Evolutionary conservation across 2,113 vertebrate genomes (phyloP).

Genomic region (Ochotona curzoniae): DNA sequence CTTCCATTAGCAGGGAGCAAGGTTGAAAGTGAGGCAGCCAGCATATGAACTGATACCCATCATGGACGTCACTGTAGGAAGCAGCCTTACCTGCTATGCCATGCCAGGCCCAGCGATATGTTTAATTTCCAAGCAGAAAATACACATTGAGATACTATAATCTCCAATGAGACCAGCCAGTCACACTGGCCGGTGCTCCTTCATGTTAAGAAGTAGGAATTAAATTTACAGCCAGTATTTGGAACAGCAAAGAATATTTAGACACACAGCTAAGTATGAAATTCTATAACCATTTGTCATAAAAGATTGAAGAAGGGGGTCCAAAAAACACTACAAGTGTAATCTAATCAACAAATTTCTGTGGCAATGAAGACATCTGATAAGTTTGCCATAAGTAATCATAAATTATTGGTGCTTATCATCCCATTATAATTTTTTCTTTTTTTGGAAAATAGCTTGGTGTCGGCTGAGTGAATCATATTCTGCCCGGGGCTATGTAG

Average conservation of each 20-base stretch:
- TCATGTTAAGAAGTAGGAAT: constrained; percentile 57
- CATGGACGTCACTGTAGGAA: too few relatives aligned
- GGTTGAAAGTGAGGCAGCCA: too few relatives aligned
- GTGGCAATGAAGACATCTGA: constrained; percentile 67
- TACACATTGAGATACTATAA: constrained; percentile 29
- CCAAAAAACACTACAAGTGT: constrained; percentile 54
- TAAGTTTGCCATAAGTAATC: constrained; percentile 75
- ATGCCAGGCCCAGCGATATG: neutral
- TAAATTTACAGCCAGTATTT: constrained; percentile 41
- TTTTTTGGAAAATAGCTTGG: constrained; percentile 60
- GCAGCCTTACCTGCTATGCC: too few relatives aligned
- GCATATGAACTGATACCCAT: too few relatives aligned
- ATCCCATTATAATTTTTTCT: constrained; percentile 32
- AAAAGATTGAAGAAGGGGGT: neutral
- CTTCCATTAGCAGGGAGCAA: too few relatives aligned
- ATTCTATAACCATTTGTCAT: constrained; percentile 19
- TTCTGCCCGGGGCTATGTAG: constrained; percentile 86
- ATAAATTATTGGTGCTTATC: constrained; percentile 77
- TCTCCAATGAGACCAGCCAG: neutral
- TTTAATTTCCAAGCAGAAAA: constrained; percentile 43
- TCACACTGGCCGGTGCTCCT: neutral
- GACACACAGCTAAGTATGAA: neutral
- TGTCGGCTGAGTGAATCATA: constrained; percentile 83
- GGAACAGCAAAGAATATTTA: constrained; percentile 27
- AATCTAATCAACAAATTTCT: constrained; percentile 52